Base-by-base conservation (phyloP, 1,140 invertebrate species). In the Triops cancriformis region DNA sequence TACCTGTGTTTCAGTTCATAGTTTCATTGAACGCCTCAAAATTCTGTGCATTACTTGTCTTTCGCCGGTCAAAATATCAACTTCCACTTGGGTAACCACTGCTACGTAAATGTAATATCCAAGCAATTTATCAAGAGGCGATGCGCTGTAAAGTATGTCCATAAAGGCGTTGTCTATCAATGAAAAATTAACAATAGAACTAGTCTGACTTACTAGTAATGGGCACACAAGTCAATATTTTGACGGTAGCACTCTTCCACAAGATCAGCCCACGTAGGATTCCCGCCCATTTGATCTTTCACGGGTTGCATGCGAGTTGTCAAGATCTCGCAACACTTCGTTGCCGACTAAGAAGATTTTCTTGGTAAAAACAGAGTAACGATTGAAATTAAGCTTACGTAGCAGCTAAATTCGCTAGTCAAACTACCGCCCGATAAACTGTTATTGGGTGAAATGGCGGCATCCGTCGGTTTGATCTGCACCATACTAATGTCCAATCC, bases 401-500 rank as follows among this genome's bases (percentile, higher is more conserved):
- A 64, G 7, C 78, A 79, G 18, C 41, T 77, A 11, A 79, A 28
- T 78, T 79, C 78, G n/a, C 26, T 79, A 2, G 77, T 72, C 14
- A 79, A 26, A 37, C 76, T 79, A 27, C 78, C 76, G 12, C 72
- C 23, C 9, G 78, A 26, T 6, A 43, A 23, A n/a, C 41, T 26
- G 14, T 41, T 76, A 45, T 76, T 76, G 0, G 51, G n/a, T 64
- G n/a, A 1, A 64, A 64, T 64, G 23, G 51, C 23, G 5, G 84
- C 89, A 72, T 87, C 88, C 27, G 85, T 89, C 12, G 91, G 88
- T 83, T 93, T 92, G 0, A 95, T 86, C 42, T 83, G 87, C 1
- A 95, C 84, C 83, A 89, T 87, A 0, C 90, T 87, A 73, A 95
- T 78, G 23, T 91, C 89, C 73, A 95, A 89, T 9, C 90, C 91